Percentiles rank a stretch among this genome's conserved stretches.
These are phyloP conservation scores for Hyposoter dolosus DNA, from an alignment of 2,888 invertebrate genomes.

Conservation along the genomic window DNA sequence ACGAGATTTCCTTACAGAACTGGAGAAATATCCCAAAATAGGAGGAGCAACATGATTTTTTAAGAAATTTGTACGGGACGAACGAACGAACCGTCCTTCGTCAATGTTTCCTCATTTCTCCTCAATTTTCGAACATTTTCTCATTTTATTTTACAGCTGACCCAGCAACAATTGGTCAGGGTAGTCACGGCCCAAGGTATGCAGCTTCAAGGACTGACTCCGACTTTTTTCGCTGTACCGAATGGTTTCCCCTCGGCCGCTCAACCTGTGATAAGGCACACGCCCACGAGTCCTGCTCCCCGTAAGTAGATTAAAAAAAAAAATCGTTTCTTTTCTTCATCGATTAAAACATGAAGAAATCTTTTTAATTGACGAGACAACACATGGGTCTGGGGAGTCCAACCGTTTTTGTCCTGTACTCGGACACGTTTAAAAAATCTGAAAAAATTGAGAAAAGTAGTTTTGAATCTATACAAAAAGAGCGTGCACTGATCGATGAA, in stretches of 20 bases:
- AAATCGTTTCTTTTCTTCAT: background rate
- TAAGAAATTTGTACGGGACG: slow-evolving; percentile 14
- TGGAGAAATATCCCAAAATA: slow-evolving; percentile 26
- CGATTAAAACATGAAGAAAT: background rate
- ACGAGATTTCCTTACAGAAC: slow-evolving; percentile 55
- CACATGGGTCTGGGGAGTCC: no score
- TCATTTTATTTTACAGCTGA: slow-evolving; percentile 77
- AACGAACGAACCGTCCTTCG: background rate
- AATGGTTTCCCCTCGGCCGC: slow-evolving; percentile 83
- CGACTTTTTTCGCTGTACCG: slow-evolving; percentile 84
- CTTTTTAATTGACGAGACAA: background rate
- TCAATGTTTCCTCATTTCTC: background rate
- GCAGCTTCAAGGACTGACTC: slow-evolving; percentile 85
- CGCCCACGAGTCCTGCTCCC: slow-evolving; percentile 83
- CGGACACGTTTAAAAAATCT: no score
- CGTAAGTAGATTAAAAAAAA: slow-evolving; percentile 74
- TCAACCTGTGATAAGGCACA: slow-evolving; percentile 83
- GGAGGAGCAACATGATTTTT: background rate
- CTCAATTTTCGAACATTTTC: slow-evolving; percentile 42
- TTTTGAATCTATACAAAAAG: background rate
- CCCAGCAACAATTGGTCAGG: slow-evolving; percentile 87
- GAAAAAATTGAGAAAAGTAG: background rate
- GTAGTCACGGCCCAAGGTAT: slow-evolving; percentile 88
- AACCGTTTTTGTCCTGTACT: no score
- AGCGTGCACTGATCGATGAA: no score